Percentiles rank a stretch among this genome's conserved stretches.
These are phyloP conservation scores for Tragulus kanchil DNA, from an alignment of 2,113 vertebrate genomes.

Conservation along the genomic window DNA sequence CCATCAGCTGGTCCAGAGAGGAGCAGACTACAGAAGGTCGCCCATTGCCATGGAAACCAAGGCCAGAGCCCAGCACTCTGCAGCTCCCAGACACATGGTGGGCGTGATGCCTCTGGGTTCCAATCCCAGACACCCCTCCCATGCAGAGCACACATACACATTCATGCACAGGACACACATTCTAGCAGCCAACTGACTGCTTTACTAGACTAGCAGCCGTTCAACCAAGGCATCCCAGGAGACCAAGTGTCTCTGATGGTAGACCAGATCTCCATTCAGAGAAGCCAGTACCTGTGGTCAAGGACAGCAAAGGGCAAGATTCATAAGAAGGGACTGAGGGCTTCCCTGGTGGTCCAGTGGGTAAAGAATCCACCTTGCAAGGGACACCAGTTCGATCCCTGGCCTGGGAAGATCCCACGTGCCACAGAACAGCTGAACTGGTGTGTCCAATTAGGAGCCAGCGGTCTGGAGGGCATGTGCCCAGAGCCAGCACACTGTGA, in stretches of 20 bases:
- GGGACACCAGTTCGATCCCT: too few relatives aligned
- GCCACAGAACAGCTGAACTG: too few relatives aligned
- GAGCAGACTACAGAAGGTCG: constrained; percentile 74
- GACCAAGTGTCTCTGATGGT: neutral
- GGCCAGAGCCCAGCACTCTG: constrained; percentile 75
- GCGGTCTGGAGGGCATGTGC: too few relatives aligned
- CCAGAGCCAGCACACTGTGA: too few relatives aligned
- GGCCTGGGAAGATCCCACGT: too few relatives aligned
- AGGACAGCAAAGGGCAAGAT: neutral
- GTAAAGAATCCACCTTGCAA: too few relatives aligned
- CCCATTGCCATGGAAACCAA: constrained; percentile 85
- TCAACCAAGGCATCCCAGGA: neutral
- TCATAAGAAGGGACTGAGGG: neutral
- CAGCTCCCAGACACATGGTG: constrained; percentile 14
- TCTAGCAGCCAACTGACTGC: neutral
- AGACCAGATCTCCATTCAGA: neutral
- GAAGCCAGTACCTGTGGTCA: neutral
- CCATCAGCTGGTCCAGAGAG: constrained; percentile 72
- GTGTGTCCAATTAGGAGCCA: too few relatives aligned
- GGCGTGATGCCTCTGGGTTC: constrained; percentile 35
- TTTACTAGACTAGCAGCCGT: neutral
- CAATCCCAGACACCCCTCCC: neutral
- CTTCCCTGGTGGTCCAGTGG: too few relatives aligned
- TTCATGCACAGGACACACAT: too few relatives aligned
- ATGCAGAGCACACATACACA: accelerated